Conservation (phyloP, 37 sponge, comb jelly and placozoan genomes). For the Beroe ovata region DNA sequence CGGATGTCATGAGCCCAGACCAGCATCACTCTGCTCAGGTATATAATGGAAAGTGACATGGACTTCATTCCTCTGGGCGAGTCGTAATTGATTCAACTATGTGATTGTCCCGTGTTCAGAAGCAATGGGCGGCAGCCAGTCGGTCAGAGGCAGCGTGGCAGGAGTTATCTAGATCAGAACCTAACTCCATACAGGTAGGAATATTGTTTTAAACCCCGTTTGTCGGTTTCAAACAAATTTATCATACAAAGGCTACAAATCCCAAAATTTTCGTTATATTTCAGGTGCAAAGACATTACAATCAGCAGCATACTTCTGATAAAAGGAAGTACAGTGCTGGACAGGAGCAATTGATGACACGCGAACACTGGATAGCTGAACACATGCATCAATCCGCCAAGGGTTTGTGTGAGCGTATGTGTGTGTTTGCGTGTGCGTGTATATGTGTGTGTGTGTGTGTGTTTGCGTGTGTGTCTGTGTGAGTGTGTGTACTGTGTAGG, state of each 20-base stretch:
- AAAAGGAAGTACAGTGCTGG: constrained; percentile 35
- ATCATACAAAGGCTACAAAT: no score
- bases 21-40: constrained; percentile 26
- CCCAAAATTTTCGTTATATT: no score
- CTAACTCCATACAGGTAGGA: constrained; percentile 9
- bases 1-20: not conserved
- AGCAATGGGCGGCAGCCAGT: constrained; percentile 11
- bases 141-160: constrained; percentile 45
- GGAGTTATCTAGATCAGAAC: constrained; percentile 35
- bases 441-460: no score
- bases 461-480: no score
- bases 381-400: constrained; percentile 19
- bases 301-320: not conserved
- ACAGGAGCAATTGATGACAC: not conserved
- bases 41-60: not conserved
- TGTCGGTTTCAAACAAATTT: no score
- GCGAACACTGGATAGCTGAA: constrained; percentile 25
- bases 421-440: no score
- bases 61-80: no score
- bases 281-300: constrained; percentile 35
- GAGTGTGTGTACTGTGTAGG: no score
- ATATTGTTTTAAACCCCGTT: no score
- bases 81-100: no score
- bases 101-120: no score
- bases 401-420: no score